Conservation (phyloP, 2,113 vertebrate genomes). For the Herpailurus yagouaroundi region DNA sequence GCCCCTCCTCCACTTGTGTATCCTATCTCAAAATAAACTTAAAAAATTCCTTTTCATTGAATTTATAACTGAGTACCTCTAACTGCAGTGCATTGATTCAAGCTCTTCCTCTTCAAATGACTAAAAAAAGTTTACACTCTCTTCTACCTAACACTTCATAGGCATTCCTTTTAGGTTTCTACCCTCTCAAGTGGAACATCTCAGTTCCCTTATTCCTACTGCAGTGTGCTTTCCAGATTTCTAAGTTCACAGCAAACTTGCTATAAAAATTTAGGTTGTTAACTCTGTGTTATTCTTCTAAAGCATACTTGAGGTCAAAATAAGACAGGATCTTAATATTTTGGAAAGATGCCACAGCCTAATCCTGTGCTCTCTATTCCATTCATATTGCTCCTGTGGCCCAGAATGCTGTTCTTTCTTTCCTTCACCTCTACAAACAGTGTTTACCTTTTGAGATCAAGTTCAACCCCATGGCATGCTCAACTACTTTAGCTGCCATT, state of each 20-base stretch:
- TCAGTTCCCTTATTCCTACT: background rate
- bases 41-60: background rate
- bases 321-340: background rate
- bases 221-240: background rate
- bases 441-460: background rate
- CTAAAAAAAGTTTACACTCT: background rate
- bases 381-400: background rate
- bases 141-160: background rate
- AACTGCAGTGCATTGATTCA: background rate
- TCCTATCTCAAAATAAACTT: too few species aligned
- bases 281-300: background rate
- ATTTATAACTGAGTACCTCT: background rate
- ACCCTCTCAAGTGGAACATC: background rate
- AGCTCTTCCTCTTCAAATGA: background rate
- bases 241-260: background rate
- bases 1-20: too few species aligned
- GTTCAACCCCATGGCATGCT: background rate
- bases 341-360: background rate
- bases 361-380: background rate
- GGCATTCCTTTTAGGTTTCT: background rate
- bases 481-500: background rate
- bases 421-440: background rate
- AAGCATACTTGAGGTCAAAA: background rate
- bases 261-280: background rate
- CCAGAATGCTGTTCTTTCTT: background rate